Base-by-base conservation (phyloP, 2,888 invertebrate species). In the Endotricha flammealis region DNA sequence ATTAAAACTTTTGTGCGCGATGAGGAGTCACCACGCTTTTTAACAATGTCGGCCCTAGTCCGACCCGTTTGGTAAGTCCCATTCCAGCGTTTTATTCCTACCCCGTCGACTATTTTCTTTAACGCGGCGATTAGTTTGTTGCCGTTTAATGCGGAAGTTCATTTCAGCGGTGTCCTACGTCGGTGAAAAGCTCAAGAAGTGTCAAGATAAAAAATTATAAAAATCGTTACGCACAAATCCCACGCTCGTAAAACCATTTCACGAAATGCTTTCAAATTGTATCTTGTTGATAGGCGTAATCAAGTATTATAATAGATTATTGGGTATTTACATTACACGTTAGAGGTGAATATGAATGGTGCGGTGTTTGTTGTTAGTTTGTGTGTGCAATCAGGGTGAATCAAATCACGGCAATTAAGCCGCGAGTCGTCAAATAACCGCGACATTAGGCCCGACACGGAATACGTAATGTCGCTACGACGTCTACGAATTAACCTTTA, bases 41-140 rank as follows among this genome's bases (percentile, higher is more conserved):
- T 88, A 88, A 83, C 80, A 71, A 89, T 89, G 89, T 88, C 88
- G 73, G 78, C 86, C 49, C 79, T 87, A 56, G 87, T 87, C 67
- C 81, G 87, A 72, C 87, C 87, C 57, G 76, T 86, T 65, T 87
- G 87, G 87, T 87, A 82, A 87, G 87, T 87, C 53, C 37, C 49
- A 60, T 57, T 44, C 39, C 38, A 36, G 16, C 47, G 39, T 28
- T 41, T 56, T 53, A 54, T 40, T 47, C 47, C 41, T 33, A 35
- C 38, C 24, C 38, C 56, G 60, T 57, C 59, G 59, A 64, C 61
- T 62, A 57, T 67, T 66, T 59, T 58, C 34, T 57, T 63, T 59
- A 36, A 39, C 45, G 58, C 52, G 43, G 38, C 47, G 43, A 64
- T 63, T 57, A 61, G 46, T 59, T 52, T 48, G 31, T 35, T 39